Evolutionary conservation across 2,888 invertebrate genomes (phyloP).

Genomic region (Zonitis immaculata): DNA sequence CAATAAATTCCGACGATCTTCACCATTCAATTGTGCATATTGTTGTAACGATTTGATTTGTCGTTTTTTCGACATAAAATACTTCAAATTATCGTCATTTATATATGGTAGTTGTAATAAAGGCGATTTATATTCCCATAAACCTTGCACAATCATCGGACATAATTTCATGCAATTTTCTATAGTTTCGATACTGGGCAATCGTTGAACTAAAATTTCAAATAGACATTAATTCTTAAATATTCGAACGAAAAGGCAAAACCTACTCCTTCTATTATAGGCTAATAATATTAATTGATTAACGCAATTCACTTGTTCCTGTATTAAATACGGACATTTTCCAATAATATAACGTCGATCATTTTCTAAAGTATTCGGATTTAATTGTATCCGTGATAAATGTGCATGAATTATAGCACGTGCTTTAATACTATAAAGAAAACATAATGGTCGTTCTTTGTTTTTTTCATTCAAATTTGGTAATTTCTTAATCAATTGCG

Average conservation of each 20-base stretch:
- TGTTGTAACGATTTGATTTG: slow-evolving; percentile 87
- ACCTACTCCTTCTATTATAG: slow-evolving; percentile 80
- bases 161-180: slow-evolving; percentile 97
- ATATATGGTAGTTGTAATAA: slow-evolving; percentile 92
- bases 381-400: slow-evolving; percentile 75
- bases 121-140: slow-evolving; percentile 94
- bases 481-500: slow-evolving; percentile 86
- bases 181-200: slow-evolving; percentile 88
- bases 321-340: slow-evolving; percentile 91
- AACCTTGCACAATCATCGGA: slow-evolving; percentile 94
- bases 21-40: slow-evolving; percentile 83
- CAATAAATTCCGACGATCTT: slow-evolving; percentile 81
- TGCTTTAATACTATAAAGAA: slow-evolving; percentile 88
- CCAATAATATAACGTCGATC: slow-evolving; percentile 80
- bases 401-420: slow-evolving; percentile 95
- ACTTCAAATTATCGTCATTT: slow-evolving; percentile 82
- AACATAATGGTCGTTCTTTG: slow-evolving; percentile 89
- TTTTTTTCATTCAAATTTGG: slow-evolving; percentile 94
- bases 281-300: slow-evolving; percentile 89
- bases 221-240: slow-evolving; percentile 12
- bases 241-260: slow-evolving; percentile 8
- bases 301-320: slow-evolving; percentile 96
- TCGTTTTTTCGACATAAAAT: slow-evolving; percentile 81
- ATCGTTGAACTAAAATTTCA: slow-evolving; percentile 62
- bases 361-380: slow-evolving; percentile 72